Evolutionary conservation across 2,113 vertebrate species (phyloP).

Genomic region (Scomber colias): DNA sequence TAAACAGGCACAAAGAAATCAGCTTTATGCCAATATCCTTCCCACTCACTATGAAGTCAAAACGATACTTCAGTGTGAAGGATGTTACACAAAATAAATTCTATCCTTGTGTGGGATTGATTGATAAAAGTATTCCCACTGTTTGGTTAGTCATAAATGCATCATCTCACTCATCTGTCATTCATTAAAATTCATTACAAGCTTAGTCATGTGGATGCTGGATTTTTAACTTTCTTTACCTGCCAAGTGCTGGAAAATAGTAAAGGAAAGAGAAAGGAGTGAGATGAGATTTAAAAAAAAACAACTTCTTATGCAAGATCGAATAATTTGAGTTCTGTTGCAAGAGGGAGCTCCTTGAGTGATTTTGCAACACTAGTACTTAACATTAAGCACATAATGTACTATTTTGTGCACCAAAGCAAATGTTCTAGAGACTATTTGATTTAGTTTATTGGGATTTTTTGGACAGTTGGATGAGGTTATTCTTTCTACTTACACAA

Average conservation of each 20-base stretch:
- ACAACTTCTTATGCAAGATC: constrained; percentile 41
- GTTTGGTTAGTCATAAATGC: neutral
- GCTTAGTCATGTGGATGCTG: neutral
- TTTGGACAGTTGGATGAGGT: too few species aligned
- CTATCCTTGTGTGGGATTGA: constrained; percentile 5
- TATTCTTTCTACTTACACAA: neutral
- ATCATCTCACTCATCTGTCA: too few species aligned
- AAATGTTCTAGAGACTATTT: neutral
- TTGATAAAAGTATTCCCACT: neutral
- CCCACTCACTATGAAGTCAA: neutral
- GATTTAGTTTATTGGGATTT: neutral
- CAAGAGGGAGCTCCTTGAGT: constrained; percentile 7
- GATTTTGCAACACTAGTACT: constrained; percentile 34
- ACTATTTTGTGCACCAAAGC: neutral
- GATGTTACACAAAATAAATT: constrained; percentile 25
- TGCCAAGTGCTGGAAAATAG: neutral
- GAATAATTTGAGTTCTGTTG: constrained; percentile 27
- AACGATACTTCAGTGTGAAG: neutral
- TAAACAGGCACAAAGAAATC: constrained; percentile 36
- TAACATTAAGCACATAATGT: constrained; percentile 11
- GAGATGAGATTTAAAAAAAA: neutral
- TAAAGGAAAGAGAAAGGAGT: neutral
- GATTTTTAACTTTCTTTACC: neutral
- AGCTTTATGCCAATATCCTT: constrained; percentile 22
- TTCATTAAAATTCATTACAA: neutral